Percentiles rank a stretch among this genome's conserved stretches.
These are phyloP conservation scores for Spinibarbus caldwelli DNA, from an alignment of 2,797 vertebrate species.

Conservation along the genomic window DNA sequence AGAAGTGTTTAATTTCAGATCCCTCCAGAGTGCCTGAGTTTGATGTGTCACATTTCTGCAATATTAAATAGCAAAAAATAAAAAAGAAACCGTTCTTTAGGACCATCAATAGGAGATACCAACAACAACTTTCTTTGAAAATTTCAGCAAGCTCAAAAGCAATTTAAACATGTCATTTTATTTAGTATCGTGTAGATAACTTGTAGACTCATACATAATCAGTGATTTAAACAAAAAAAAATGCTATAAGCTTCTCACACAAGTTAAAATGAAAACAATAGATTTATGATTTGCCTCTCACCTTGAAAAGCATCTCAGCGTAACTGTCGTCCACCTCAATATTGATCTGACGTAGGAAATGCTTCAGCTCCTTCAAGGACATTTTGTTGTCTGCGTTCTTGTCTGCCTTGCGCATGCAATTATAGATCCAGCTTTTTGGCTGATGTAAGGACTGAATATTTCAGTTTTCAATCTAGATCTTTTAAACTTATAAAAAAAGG, in stretches of 20 bases:
- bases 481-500: background rate
- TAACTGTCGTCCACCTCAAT: slow-evolving; percentile 86
- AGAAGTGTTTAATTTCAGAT: slow-evolving; percentile 90
- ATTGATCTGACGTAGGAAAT: slow-evolving; percentile 91
- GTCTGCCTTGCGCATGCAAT: slow-evolving; percentile 92
- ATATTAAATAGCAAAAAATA: slow-evolving; percentile 48
- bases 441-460: slow-evolving; percentile 78
- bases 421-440: slow-evolving; percentile 89
- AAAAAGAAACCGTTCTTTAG: background rate
- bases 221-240: background rate
- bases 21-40: slow-evolving; percentile 88
- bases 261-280: background rate
- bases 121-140: background rate
- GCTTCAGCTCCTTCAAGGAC: slow-evolving; percentile 91
- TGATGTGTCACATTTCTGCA: slow-evolving; percentile 89
- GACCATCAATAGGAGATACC: background rate
- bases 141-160: background rate
- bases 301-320: slow-evolving; percentile 85
- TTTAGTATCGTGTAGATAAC: background rate
- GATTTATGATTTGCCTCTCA: slow-evolving; percentile 57
- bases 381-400: slow-evolving; percentile 95
- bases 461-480: background rate
- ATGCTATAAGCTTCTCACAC: background rate
- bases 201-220: background rate
- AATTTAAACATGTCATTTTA: background rate